A percentile compares a stretch with the other conserved stretches of the same genome.
Conservation (phyloP, 2,113 vertebrate species). For the Pangasianodon hypophthalmus region DNA sequence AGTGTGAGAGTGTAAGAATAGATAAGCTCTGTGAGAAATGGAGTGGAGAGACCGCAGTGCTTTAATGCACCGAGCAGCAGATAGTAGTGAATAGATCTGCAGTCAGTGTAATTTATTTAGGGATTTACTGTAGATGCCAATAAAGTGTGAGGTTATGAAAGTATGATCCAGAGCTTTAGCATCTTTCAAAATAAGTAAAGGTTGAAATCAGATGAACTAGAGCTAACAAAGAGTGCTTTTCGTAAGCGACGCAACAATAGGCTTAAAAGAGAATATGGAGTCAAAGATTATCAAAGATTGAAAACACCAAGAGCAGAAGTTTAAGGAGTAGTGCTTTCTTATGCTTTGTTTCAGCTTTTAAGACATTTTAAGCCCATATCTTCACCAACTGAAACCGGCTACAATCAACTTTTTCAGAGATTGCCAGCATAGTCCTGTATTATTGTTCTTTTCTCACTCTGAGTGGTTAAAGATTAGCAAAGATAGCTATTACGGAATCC, state of each 20-base stretch:
- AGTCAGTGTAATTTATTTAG: constrained; percentile 22
- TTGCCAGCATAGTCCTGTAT: background rate
- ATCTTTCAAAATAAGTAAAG: constrained; percentile 14
- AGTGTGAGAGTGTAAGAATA: background rate
- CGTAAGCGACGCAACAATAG: background rate
- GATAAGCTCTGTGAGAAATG: constrained; percentile 5
- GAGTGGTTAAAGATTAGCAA: background rate
- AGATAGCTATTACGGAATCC: background rate
- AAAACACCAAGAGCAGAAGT: background rate
- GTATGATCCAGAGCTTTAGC: background rate
- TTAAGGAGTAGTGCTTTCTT: background rate
- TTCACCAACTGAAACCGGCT: background rate
- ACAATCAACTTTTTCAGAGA: background rate
- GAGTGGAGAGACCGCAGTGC: background rate
- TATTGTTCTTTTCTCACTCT: background rate
- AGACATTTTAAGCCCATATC: background rate
- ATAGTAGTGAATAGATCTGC: background rate
- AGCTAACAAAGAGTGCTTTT: background rate
- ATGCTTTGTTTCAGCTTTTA: background rate
- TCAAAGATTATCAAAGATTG: background rate
- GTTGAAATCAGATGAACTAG: background rate
- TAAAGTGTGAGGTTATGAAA: constrained; percentile 8
- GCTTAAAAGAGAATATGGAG: background rate
- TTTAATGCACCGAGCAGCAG: background rate
- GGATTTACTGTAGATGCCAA: constrained; percentile 22